A percentile compares a stretch with the other conserved stretches of the same genome.
These are phyloP conservation scores for Hoplostethus mediterraneus DNA, from an alignment of 2,797 vertebrate genomes.

Conservation along the genomic window DNA sequence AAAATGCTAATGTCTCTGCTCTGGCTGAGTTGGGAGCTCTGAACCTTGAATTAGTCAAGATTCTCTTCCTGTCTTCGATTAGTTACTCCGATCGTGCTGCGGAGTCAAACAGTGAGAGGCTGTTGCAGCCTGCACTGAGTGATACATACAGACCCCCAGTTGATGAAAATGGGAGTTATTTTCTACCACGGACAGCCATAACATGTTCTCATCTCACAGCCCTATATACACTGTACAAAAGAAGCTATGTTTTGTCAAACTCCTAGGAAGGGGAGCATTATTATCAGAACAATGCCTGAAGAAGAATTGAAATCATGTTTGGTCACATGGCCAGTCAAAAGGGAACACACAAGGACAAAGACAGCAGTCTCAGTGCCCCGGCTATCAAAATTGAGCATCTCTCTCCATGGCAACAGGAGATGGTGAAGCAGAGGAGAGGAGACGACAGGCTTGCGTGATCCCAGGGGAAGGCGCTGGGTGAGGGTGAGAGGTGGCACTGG, in stretches of 20 bases:
- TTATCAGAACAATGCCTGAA: slow-evolving; percentile 40
- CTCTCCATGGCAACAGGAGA: slow-evolving; percentile 68
- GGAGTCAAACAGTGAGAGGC: slow-evolving; percentile 27
- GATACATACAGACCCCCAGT: slow-evolving; percentile 24
- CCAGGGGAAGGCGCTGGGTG: slow-evolving; percentile 36
- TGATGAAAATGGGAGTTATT: slow-evolving; percentile 13
- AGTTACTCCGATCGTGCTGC: slow-evolving; percentile 26
- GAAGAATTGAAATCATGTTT: slow-evolving; percentile 43
- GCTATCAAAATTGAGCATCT: slow-evolving; percentile 41
- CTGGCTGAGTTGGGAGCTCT: slow-evolving; percentile 52
- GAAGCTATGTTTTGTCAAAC: slow-evolving; percentile 12
- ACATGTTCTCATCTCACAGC: background rate
- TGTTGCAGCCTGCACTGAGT: slow-evolving; percentile 30
- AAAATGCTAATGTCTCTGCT: slow-evolving; percentile 69
- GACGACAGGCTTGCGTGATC: slow-evolving; percentile 41
- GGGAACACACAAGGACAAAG: slow-evolving; percentile 50
- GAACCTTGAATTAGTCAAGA: slow-evolving; percentile 63
- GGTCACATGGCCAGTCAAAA: slow-evolving; percentile 7
- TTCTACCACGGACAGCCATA: background rate
- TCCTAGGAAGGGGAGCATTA: background rate
- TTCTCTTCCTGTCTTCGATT: slow-evolving; percentile 23
- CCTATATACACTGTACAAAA: background rate
- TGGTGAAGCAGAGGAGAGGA: slow-evolving; percentile 32
- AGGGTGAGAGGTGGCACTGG: slow-evolving; percentile 38
- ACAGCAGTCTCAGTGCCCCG: slow-evolving; percentile 22